Evolutionary conservation across 1,140 invertebrate species (phyloP).

Genomic region (Hyles euphorbiae): DNA sequence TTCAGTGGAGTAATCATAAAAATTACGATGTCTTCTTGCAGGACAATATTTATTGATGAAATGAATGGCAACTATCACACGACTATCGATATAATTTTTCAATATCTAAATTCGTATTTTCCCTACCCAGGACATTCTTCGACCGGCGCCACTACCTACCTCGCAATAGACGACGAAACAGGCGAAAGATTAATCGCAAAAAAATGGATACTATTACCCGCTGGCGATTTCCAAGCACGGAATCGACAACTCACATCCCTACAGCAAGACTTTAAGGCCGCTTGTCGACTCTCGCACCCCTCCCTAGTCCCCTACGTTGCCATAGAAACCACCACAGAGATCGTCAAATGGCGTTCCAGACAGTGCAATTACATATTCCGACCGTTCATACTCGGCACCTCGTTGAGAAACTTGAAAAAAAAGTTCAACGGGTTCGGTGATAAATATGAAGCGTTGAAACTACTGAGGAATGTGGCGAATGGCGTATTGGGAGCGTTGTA

Average conservation of each 20-base stretch:
- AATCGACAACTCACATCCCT: constrained; percentile 71
- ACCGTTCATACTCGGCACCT: constrained; percentile 77
- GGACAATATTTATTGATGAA: too few relatives aligned
- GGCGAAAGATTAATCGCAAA: constrained; percentile 48
- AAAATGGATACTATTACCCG: constrained; percentile 74
- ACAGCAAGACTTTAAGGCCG: constrained; percentile 83
- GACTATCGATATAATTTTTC: too few relatives aligned
- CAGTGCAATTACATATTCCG: constrained; percentile 76
- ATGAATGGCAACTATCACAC: too few relatives aligned
- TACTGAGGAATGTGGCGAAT: constrained; percentile 78
- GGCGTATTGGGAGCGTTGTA: constrained; percentile 81
- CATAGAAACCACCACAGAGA: constrained; percentile 76
- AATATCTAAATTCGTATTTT: background rate
- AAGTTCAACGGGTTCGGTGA: constrained; percentile 41
- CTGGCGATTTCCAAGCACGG: constrained; percentile 46
- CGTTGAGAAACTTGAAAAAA: constrained; percentile 41
- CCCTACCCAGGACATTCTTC: constrained; percentile 46
- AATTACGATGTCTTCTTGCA: too few relatives aligned
- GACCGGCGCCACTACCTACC: constrained; percentile 50
- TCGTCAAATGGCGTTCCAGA: constrained; percentile 70
- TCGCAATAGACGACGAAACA: constrained; percentile 55
- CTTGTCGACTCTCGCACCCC: constrained; percentile 80
- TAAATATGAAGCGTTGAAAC: constrained; percentile 76
- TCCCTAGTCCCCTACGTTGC: constrained; percentile 83
- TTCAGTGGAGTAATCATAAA: too few relatives aligned